Evolutionary conservation across 1,140 invertebrate species (phyloP).

Genomic region (Whitmania pigra): DNA sequence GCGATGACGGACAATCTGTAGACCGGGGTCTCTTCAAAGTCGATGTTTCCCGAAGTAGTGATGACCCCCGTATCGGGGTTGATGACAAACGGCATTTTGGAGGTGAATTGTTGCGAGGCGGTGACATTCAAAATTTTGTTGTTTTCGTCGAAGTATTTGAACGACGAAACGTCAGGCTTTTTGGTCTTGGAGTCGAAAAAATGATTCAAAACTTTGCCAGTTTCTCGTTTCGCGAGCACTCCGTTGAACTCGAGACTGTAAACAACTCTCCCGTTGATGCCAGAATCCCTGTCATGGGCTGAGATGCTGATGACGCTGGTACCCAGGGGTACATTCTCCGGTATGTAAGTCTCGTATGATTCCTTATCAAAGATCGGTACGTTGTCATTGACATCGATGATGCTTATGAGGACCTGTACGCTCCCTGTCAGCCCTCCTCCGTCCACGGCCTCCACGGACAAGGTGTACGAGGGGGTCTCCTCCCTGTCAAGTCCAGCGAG

Average conservation of each 20-base stretch:
- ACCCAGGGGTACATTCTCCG: slow-evolving; percentile 56
- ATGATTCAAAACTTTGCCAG: neutral
- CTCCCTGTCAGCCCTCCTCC: slow-evolving; percentile 61
- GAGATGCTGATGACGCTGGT: slow-evolving; percentile 16
- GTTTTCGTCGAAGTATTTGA: neutral
- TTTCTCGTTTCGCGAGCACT: slow-evolving; percentile 14
- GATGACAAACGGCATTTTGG: slow-evolving; percentile 16
- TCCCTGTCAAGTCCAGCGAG: slow-evolving; percentile 59
- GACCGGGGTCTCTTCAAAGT: slow-evolving; percentile 19
- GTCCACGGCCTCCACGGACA: slow-evolving; percentile 69
- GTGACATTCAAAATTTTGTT: slow-evolving; percentile 6
- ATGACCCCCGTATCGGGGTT: slow-evolving; percentile 18
- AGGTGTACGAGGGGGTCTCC: slow-evolving; percentile 63
- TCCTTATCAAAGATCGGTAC: slow-evolving; percentile 60
- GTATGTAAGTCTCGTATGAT: neutral
- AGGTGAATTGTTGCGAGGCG: neutral
- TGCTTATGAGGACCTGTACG: slow-evolving; percentile 55
- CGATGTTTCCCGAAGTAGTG: neutral
- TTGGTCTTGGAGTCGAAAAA: neutral
- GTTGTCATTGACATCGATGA: slow-evolving; percentile 82
- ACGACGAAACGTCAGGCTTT: neutral
- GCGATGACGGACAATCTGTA: slow-evolving; percentile 19
- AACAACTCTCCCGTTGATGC: slow-evolving; percentile 56
- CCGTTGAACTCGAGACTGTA: slow-evolving; percentile 55
- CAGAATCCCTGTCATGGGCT: slow-evolving; percentile 57